Evolutionary conservation across 2,113 vertebrate species (phyloP), one percentile per base, ranked within the genome.

Genomic region (Hylia prasina): DNA sequence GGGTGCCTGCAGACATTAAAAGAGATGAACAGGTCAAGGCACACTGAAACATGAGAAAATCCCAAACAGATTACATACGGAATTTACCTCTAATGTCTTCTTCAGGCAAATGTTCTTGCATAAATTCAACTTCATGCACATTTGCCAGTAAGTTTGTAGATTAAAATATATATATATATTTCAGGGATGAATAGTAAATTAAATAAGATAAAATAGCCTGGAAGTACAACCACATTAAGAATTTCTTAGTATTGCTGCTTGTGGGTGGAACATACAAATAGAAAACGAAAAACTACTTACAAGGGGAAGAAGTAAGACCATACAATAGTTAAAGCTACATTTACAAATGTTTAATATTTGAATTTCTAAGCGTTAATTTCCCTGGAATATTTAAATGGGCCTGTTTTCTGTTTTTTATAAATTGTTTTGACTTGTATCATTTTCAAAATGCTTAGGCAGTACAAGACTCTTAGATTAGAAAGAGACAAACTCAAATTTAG

Each of bases 71-170:
- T 87, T 66, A 82, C 28, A 69, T 27, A 21, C 2, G 0, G 40
- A 89, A 92, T 86, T 88, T 91, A 37, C 47, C 44, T 95, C 78
- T 95, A 91, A 77, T 92, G 51, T 91, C 37, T 37, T 94, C 89
- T 97, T 85, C 25, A 77, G 81, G 83, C 66, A 96, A 89, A 77
- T 45, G 7, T 63, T 79, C 69, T 81, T 79, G 71, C 69, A 77
- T 91, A 89, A 91, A 90, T 93, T 92, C 56, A 79, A 25, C 66
- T 85, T 60, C 21, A 66, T 82, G 25, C 11, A n/a, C 22, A 58
- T 33, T 51, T 82, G n/a, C 7, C 19, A 87, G 22, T 69, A 82
- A 65, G 11, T 75, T 42, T 60, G 12, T 30, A 51, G 37, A 89
- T 42, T 61, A 13, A 90, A 58, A 84, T 13, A 92, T 80, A 45